Conservation (phyloP, 2,113 vertebrate species). For the Scalopus aquaticus region DNA sequence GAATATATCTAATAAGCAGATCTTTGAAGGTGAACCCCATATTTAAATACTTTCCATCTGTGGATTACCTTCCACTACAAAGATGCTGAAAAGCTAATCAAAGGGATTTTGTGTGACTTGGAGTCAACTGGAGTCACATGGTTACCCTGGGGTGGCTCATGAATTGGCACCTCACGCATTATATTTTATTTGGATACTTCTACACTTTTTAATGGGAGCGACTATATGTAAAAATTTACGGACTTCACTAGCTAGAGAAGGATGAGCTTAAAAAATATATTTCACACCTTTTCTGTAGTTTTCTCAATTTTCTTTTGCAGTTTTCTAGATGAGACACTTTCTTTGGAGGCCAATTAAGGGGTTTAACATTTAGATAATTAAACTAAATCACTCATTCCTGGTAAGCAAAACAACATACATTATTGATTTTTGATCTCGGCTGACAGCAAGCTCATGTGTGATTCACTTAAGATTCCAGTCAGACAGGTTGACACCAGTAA, state of each 20-base stretch:
- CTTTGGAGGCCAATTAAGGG: conserved; percentile 41
- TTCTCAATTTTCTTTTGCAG: not conserved
- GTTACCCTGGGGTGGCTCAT: not conserved
- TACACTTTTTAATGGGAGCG: not conserved
- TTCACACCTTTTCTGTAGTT: not conserved
- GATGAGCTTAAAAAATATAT: not conserved
- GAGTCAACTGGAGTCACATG: not conserved
- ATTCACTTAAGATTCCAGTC: conserved; percentile 12
- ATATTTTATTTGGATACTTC: conserved; percentile 6
- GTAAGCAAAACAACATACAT: conserved; percentile 60
- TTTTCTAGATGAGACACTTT: conserved; percentile 44
- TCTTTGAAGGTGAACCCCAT: not conserved
- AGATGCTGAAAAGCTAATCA: not conserved
- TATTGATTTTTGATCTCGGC: conserved; percentile 59
- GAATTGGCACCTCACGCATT: not conserved
- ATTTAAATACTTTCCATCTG: not conserved
- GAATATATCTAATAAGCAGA: not conserved
- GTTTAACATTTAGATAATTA: conserved; percentile 51
- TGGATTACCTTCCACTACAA: not conserved
- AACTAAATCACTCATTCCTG: conserved; percentile 25
- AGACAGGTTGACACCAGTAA: conserved; percentile 42
- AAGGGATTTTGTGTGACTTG: not conserved
- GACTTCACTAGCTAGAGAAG: not conserved
- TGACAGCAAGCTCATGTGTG: not conserved
- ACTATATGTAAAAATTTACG: not conserved